These are phyloP conservation scores for Thalpophila matura DNA, from an alignment of 2,888 invertebrate genomes.

Conservation along the genomic window DNA sequence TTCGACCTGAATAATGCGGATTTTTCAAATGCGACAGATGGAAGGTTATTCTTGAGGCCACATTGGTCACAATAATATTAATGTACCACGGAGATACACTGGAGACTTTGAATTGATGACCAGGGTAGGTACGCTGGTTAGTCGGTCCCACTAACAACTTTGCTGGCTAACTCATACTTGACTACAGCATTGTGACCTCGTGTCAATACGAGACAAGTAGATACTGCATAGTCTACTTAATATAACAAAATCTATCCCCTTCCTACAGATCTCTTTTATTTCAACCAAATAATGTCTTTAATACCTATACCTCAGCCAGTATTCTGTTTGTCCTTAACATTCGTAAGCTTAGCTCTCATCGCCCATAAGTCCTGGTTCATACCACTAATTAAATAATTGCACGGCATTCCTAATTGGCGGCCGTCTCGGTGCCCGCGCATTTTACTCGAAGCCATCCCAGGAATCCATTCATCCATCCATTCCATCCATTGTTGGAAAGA, in stretches of 20 bases:
- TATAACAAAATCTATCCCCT: background rate
- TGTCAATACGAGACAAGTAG: background rate
- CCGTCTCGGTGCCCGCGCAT: conserved; percentile 45
- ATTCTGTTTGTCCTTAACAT: conserved; percentile 23
- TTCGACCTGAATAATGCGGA: too few relatives aligned
- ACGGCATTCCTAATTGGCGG: conserved; percentile 55
- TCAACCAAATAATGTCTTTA: background rate
- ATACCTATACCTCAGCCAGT: background rate
- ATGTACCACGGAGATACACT: too few relatives aligned
- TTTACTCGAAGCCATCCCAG: conserved; percentile 47
- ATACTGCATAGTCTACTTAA: too few relatives aligned
- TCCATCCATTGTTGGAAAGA: conserved; percentile 31
- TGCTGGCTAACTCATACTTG: too few relatives aligned
- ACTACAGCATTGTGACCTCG: too few relatives aligned
- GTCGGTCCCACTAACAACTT: background rate
- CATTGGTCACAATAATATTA: too few relatives aligned
- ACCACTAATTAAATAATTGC: conserved; percentile 61
- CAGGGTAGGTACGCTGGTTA: too few relatives aligned
- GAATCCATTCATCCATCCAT: conserved; percentile 31
- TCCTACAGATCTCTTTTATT: background rate
- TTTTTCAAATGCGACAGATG: too few relatives aligned
- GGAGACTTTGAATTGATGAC: too few relatives aligned
- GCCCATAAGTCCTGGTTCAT: conserved; percentile 33
- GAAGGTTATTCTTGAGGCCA: too few relatives aligned
- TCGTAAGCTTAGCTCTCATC: conserved; percentile 8